Evolutionary conservation across 2,113 vertebrate species (phyloP).

Genomic region (Mormyrus iriodes): DNA sequence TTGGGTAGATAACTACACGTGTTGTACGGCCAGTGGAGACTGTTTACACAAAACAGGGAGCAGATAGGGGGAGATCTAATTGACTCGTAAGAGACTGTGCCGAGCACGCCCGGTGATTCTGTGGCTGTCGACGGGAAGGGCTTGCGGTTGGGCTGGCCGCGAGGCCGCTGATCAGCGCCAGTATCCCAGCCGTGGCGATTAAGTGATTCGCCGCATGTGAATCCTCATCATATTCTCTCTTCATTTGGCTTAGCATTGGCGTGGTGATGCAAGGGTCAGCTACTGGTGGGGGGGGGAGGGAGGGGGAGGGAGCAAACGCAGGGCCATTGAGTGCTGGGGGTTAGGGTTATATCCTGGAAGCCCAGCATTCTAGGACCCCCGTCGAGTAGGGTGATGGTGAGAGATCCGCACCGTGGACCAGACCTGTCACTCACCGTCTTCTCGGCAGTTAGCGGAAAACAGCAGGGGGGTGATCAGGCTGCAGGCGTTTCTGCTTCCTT

Average conservation of each 20-base stretch:
- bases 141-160: slow-evolving; percentile 30
- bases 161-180: slow-evolving; percentile 63
- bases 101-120: slow-evolving; percentile 21
- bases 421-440: slow-evolving; percentile 59
- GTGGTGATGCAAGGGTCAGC: slow-evolving; percentile 57
- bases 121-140: slow-evolving; percentile 32
- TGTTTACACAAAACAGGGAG: slow-evolving; percentile 53
- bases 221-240: slow-evolving; percentile 55
- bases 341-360: slow-evolving; percentile 54
- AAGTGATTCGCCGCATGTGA: slow-evolving; percentile 47
- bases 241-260: slow-evolving; percentile 49
- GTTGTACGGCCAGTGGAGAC: slow-evolving; percentile 50
- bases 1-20: slow-evolving; percentile 54
- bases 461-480: slow-evolving; percentile 33
- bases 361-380: slow-evolving; percentile 48
- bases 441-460: slow-evolving; percentile 42
- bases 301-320: background rate
- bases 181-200: slow-evolving; percentile 66
- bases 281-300: slow-evolving; percentile 35
- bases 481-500: slow-evolving; percentile 9
- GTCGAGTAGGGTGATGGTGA: slow-evolving; percentile 66
- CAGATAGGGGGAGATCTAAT: slow-evolving; percentile 29
- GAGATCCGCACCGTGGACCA: slow-evolving; percentile 55
- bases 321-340: slow-evolving; percentile 42
- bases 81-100: slow-evolving; percentile 28